Conservation (phyloP, 2,113 vertebrate species). For the Microcebus ravelobensis region DNA sequence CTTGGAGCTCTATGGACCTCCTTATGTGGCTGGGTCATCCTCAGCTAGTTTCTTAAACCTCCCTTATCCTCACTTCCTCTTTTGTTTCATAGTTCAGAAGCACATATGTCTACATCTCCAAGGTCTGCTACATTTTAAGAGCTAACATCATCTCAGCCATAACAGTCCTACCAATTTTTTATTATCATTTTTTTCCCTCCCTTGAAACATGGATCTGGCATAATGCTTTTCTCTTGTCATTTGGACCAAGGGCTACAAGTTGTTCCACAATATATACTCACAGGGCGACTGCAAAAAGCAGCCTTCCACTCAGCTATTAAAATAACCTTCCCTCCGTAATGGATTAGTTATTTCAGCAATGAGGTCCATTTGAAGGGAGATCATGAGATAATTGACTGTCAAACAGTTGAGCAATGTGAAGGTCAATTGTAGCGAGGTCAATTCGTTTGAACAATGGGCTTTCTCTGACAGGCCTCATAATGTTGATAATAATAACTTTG, state of each 20-base stretch:
- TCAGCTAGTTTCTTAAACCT: neutral
- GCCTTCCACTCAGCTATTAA: slow-evolving; percentile 72
- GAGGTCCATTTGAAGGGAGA: slow-evolving; percentile 82
- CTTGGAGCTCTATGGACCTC: neutral
- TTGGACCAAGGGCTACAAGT: slow-evolving; percentile 20
- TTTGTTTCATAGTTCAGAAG: neutral
- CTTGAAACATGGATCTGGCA: neutral
- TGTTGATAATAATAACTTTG: slow-evolving; percentile 83
- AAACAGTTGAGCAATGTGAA: slow-evolving; percentile 84
- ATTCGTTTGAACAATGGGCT: slow-evolving; percentile 83
- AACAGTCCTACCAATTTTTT: neutral
- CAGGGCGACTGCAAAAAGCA: slow-evolving; percentile 69
- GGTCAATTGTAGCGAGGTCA: slow-evolving; percentile 84
- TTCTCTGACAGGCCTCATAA: slow-evolving; percentile 82
- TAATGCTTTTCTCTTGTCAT: slow-evolving; percentile 47
- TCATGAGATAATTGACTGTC: slow-evolving; percentile 87
- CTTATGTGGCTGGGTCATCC: neutral
- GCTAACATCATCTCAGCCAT: neutral
- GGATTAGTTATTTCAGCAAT: slow-evolving; percentile 84
- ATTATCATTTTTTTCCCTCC: neutral
- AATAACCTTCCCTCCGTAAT: slow-evolving; percentile 83
- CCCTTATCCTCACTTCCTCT: neutral
- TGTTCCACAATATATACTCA: slow-evolving; percentile 56
- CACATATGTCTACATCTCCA: neutral
- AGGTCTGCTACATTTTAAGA: slow-evolving; percentile 38